phyloP scores from a whole-genome alignment of 2,797 vertebrate genomes.

The Malacoctenus gilli region DNA sequence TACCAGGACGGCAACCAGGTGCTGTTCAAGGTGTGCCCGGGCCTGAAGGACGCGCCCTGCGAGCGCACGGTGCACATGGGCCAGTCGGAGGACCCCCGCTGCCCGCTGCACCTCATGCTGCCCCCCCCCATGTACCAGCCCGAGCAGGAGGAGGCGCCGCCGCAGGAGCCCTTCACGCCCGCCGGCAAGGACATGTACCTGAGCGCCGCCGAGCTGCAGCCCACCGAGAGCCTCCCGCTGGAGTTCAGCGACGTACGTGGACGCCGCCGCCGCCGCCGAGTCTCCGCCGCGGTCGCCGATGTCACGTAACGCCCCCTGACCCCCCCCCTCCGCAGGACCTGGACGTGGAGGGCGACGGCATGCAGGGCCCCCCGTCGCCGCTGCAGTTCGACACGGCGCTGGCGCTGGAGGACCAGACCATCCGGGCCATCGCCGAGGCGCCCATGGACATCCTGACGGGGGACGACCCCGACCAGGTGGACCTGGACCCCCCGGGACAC shows the following conservation, averaged over 20 bases:
- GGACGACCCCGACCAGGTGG: constrained; percentile 74
- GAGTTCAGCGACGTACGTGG: constrained; percentile 98
- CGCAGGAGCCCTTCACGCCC: constrained; percentile 84
- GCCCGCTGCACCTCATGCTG: constrained; percentile 90
- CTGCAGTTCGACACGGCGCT: constrained; percentile 92
- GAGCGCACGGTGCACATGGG: constrained; percentile 90
- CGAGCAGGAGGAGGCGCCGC: constrained; percentile 87
- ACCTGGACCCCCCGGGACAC: constrained; percentile 72
- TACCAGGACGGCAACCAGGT: constrained; percentile 94
- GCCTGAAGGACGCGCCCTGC: constrained; percentile 91
- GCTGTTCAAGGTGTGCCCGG: constrained; percentile 92
- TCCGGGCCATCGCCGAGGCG: constrained; percentile 86
- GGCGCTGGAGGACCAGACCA: constrained; percentile 86
- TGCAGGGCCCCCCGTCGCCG: constrained; percentile 94
- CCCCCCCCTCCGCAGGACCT: constrained; percentile 87
- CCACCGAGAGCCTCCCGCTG: constrained; percentile 92
- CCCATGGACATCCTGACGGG: constrained; percentile 87
- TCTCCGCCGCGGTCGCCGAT: no score
- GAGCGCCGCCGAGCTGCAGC: constrained; percentile 96
- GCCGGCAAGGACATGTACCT: constrained; percentile 90
- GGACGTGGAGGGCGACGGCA: constrained; percentile 93
- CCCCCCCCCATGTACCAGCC: constrained; percentile 92
- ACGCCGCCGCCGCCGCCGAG: no score
- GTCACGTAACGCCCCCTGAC: no score
- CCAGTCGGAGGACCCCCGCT: constrained; percentile 92